Base-by-base conservation (phyloP, 2,888 invertebrate species). In the Nesidiocoris tenuis region DNA sequence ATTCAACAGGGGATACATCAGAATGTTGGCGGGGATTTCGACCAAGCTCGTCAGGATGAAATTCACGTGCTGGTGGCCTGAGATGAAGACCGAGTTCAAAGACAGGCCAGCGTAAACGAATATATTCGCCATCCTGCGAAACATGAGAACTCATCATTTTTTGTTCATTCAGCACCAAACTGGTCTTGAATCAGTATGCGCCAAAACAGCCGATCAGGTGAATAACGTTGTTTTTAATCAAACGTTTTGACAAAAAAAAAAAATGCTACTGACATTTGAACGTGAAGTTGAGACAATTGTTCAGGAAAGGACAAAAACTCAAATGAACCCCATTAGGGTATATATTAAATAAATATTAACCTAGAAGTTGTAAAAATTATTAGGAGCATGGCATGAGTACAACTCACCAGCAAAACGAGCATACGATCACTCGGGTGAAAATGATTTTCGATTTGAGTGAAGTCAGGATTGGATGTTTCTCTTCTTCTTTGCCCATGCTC, bases 101-200 rank as follows among this genome's bases (percentile, higher is more conserved):
- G 91, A 91, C 39, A 94, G 84, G 0, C 94, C 94, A 81, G 92
- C 93, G 83, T 92, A 94, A 19, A 93, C 89, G 78, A 93, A 89
- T 0, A 91, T 90, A 80, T 90, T 89, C 0, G 92, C 90, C 18
- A 92, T 88, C 83, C 83, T 83, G 78, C 54, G 75, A 76, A 67
- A 23, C 12, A 24, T 1, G 9, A 67, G n/a, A n/a, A n/a, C n/a
- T n/a, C n/a, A n/a, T n/a, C n/a, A n/a, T n/a, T n/a, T n/a, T n/a
- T n/a, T n/a, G n/a, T n/a, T n/a, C n/a, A n/a, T n/a, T n/a, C n/a
- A n/a, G 9, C 9, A n/a, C n/a, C n/a, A n/a, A n/a, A n/a, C n/a
- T n/a, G n/a, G n/a, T n/a, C n/a, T n/a, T n/a, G n/a, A n/a, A n/a
- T n/a, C n/a, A n/a, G n/a, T n/a, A n/a, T n/a, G n/a, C n/a, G n/a